Conservation (phyloP, 2,113 vertebrate species). For the Pachycephala philippinensis region DNA sequence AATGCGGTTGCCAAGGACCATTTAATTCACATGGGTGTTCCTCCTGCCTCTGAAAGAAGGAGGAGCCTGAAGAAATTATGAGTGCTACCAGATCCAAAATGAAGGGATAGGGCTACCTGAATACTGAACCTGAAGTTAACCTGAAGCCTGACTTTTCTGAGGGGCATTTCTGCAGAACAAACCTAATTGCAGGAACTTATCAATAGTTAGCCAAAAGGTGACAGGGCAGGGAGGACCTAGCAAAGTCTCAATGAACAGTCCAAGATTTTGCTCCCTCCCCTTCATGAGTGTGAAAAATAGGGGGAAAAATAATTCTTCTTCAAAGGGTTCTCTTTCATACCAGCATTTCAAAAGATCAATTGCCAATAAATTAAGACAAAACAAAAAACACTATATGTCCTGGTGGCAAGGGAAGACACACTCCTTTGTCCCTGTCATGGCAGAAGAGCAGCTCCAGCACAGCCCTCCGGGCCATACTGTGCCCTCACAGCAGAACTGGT, state of each 20-base stretch:
- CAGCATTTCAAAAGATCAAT: background rate
- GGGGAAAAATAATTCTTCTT: background rate
- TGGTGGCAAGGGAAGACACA: background rate
- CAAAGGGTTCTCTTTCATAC: background rate
- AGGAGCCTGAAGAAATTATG: background rate
- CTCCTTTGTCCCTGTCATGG: background rate
- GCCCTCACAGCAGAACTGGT: constrained; percentile 65
- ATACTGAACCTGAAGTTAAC: background rate
- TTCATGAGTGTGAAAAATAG: background rate
- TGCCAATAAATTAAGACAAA: constrained; percentile 68
- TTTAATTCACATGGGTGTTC: background rate
- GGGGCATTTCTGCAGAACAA: background rate
- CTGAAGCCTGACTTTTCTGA: background rate
- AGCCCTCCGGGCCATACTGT: background rate
- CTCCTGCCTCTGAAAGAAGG: background rate
- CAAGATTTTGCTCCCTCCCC: background rate
- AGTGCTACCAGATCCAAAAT: background rate
- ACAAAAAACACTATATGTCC: background rate
- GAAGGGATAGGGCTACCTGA: background rate
- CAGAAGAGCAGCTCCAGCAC: background rate
- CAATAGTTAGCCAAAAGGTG: background rate
- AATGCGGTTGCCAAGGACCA: background rate
- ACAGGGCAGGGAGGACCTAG: background rate
- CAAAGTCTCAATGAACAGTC: background rate
- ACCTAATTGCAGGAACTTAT: background rate